Evolutionary conservation across 2,888 invertebrate species (phyloP), one percentile per base, ranked within the genome.

Genomic region (Drosophila borealis): DNA sequence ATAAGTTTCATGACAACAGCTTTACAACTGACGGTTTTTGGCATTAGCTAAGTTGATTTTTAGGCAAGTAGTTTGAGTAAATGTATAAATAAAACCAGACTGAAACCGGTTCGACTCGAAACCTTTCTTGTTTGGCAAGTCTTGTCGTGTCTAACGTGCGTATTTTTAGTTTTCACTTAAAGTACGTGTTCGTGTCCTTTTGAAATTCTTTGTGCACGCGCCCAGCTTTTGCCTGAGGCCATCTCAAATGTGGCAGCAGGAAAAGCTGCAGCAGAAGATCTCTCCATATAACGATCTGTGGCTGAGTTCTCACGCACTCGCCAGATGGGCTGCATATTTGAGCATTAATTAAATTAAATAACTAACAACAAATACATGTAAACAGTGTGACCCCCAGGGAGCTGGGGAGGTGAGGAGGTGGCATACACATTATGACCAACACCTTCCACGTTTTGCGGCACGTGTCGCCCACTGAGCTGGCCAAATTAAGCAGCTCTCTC

Each of bases 281-380:
- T 41, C 9, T n/a, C 13, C 10, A 45, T 33, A n/a, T 17, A 42
- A 29, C 11, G 17, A 42, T 48, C 37, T 37, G 44, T 21, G 13
- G 14, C 6, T 6, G 44, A 5, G 54, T 82, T 82, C 89, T 70
- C 82, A 82, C 82, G 89, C 60, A 76, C 55, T 9, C 45, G 21
- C 37, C 59, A 29, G 57, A 50, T 29, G 55, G 54, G 36, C 48
- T 73, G 74, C 74, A 70, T 72, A 77, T 74, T 89, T 67, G 73
- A 62, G 51, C 67, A 75, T 78, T 84, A 89, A 84, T 84, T 84
- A 71, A 84, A 89, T 84, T 87, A 84, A 87, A 87, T 55, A 70
- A 84, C 88, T 84, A 84, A 84, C 70, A 71, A 87, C 85, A 87
- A 73, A 87, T 68, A 48, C 64, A 71, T 89, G 89, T 83, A 89